A percentile compares a stretch with the other conserved stretches of the same genome.
phyloP scores from a whole-genome alignment of 53 echinoderm and acorn worm species.

The Actinopyga echinites region DNA sequence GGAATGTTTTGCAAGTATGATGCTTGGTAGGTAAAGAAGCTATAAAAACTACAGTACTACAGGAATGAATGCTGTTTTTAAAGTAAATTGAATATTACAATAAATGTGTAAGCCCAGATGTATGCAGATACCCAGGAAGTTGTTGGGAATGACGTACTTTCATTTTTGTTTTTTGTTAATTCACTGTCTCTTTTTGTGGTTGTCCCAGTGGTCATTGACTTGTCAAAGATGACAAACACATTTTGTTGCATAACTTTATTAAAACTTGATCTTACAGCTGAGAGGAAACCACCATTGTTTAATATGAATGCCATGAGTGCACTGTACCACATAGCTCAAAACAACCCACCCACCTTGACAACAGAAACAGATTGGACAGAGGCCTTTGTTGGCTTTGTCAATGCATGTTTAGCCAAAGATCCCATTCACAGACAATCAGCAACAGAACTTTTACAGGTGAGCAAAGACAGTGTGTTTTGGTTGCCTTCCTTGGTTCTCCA shows the following conservation, averaged over 20 bases:
- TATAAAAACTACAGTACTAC: too few relatives aligned
- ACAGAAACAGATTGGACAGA: constrained; percentile 69
- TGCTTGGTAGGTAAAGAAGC: too few relatives aligned
- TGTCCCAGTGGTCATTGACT: too few relatives aligned
- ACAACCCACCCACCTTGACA: constrained; percentile 84
- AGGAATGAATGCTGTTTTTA: too few relatives aligned
- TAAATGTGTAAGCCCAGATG: too few relatives aligned
- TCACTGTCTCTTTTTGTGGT: too few relatives aligned
- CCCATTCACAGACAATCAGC: constrained; percentile 82
- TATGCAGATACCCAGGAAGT: too few relatives aligned
- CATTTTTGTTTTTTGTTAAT: too few relatives aligned
- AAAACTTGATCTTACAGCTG: constrained; percentile 56
- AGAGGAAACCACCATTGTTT: constrained; percentile 98
- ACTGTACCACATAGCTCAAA: constrained; percentile 99
- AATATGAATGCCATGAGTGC: constrained; percentile 99
- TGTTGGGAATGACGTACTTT: too few relatives aligned
- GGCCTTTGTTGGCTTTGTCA: constrained; percentile 86
- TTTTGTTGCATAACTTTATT: neutral
- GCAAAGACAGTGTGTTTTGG: neutral
- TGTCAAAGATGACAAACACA: too few relatives aligned
- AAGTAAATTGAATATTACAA: too few relatives aligned
- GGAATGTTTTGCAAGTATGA: too few relatives aligned
- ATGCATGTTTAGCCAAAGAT: constrained; percentile 86
- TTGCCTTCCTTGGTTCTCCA: neutral
- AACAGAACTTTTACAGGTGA: constrained; percentile 74